phyloP scores from a whole-genome alignment of 23 tunicate species.

The Styela clava region DNA sequence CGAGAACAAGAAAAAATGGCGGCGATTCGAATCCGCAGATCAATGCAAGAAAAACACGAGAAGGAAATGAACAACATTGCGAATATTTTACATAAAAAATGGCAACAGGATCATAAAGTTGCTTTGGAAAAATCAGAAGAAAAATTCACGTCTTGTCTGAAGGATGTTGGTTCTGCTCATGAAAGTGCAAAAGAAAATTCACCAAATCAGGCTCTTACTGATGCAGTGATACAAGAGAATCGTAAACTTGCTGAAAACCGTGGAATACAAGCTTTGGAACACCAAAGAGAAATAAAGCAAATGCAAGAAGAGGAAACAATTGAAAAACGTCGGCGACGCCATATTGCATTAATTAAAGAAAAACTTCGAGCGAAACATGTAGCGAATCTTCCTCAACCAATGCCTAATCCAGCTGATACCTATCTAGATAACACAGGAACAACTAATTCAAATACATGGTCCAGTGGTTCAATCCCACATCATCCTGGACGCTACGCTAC shows the following conservation, averaged over 20 bases:
- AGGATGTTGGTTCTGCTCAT: conserved; percentile 60
- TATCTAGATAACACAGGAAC: conserved; percentile 11
- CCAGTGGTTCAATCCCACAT: conserved; percentile 14
- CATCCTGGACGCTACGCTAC: conserved; percentile 5
- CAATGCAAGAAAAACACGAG: conserved; percentile 38
- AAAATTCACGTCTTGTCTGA: conserved; percentile 37
- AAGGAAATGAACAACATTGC: conserved; percentile 40
- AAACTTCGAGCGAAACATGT: conserved; percentile 73
- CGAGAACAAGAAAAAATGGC: conserved; percentile 57
- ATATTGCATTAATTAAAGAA: conserved; percentile 51
- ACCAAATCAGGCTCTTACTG: conserved; percentile 51
- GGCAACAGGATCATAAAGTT: conserved; percentile 34
- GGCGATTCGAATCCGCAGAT: conserved; percentile 34
- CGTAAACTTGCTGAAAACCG: conserved; percentile 43
- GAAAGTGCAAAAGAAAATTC: conserved; percentile 38
- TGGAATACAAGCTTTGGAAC: conserved; percentile 36
- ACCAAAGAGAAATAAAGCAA: conserved; percentile 19
- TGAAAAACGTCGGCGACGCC: conserved; percentile 14
- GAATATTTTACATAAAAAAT: conserved; percentile 39
- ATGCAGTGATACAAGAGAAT: conserved; percentile 46
- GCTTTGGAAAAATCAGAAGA: conserved; percentile 36
- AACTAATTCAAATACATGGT: neutral
- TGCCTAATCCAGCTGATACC: conserved; percentile 19
- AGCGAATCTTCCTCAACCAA: conserved; percentile 51
- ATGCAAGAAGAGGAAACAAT: conserved; percentile 40